Conservation (phyloP, 2,797 vertebrate genomes). For the Cossypha polioptera region DNA sequence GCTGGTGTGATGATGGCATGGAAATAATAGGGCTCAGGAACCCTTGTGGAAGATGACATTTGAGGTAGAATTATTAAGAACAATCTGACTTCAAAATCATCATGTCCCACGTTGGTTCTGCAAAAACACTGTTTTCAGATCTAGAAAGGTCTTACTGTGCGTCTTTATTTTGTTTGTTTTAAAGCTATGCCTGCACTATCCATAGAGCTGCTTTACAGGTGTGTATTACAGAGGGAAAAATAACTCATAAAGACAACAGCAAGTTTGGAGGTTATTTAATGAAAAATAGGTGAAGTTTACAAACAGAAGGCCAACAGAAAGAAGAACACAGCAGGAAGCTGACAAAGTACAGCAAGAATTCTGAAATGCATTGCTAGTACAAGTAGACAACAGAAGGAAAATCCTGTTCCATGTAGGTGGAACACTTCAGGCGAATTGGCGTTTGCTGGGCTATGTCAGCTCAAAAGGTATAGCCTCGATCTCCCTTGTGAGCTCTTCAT, state of each 20-base stretch:
- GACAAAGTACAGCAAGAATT: not conserved
- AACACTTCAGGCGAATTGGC: not conserved
- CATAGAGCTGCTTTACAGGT: not conserved
- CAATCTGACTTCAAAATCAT: not conserved
- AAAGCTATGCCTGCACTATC: not conserved
- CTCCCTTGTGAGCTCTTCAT: conserved; percentile 77
- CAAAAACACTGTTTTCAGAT: not conserved
- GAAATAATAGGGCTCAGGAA: not conserved
- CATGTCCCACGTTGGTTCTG: not conserved
- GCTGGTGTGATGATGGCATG: not conserved
- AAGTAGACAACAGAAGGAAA: not conserved
- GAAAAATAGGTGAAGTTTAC: not conserved
- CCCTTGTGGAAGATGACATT: not conserved
- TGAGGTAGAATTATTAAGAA: not conserved
- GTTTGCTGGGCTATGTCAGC: not conserved
- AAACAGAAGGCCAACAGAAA: not conserved
- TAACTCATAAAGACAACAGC: not conserved
- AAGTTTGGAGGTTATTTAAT: not conserved
- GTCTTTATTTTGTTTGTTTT: not conserved
- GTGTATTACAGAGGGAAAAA: not conserved
- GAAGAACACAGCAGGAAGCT: not conserved
- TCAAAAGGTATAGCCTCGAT: conserved; percentile 72
- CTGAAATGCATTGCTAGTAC: not conserved
- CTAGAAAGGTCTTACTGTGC: not conserved
- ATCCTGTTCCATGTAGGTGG: not conserved